Evolutionary conservation across 2,113 vertebrate species (phyloP).

Genomic region (Cephalopholis sonnerati): DNA sequence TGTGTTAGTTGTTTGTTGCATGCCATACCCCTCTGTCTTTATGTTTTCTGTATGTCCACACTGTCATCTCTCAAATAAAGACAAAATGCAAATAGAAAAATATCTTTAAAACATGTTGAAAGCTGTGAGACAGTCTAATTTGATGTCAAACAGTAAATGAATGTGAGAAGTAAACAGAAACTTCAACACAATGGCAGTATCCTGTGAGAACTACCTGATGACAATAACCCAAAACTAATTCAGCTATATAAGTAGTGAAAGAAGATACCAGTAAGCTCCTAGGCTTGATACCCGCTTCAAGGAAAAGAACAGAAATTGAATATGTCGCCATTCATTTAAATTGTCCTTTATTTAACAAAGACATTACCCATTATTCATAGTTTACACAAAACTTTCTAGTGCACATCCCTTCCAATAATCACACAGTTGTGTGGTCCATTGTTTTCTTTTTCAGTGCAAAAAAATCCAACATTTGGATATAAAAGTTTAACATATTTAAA

Average conservation of each 20-base stretch:
- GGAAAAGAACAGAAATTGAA: background rate
- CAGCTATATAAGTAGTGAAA: background rate
- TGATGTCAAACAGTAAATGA: too few species aligned
- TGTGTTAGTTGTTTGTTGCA: too few species aligned
- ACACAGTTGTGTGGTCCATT: background rate
- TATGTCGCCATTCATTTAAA: background rate
- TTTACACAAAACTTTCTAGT: background rate
- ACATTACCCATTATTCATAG: too few species aligned
- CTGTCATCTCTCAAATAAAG: too few species aligned
- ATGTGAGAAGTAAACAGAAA: background rate
- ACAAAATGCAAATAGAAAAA: too few species aligned
- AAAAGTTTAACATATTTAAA: background rate
- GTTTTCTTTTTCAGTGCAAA: background rate
- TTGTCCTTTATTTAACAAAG: background rate
- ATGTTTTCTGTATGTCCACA: too few species aligned
- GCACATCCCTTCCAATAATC: background rate
- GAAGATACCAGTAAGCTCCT: conserved; percentile 5
- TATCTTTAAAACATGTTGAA: too few species aligned
- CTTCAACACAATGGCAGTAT: background rate
- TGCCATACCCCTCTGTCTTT: too few species aligned
- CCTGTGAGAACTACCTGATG: background rate
- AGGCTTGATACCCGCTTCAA: background rate
- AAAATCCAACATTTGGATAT: background rate
- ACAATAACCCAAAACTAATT: background rate
- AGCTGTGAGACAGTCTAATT: too few species aligned